Evolutionary conservation across 2,888 invertebrate genomes (phyloP).

Genomic region (Zelleria hepariella): DNA sequence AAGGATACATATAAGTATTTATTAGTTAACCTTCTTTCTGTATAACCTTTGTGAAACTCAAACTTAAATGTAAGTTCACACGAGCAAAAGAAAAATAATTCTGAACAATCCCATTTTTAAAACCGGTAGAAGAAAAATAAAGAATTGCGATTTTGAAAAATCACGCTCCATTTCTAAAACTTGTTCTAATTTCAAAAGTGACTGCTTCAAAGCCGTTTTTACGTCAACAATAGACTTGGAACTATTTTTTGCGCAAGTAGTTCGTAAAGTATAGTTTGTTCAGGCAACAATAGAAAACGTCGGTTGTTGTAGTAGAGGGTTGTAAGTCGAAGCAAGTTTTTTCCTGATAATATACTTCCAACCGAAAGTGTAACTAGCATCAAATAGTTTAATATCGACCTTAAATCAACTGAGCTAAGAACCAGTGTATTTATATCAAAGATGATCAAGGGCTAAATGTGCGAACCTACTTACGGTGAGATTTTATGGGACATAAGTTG

Average conservation of each 20-base stretch:
- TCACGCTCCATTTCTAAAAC: conserved; percentile 24
- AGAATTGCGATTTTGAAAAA: conserved; percentile 28
- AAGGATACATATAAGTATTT: no score
- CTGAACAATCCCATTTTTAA: not conserved
- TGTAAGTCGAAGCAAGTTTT: not conserved
- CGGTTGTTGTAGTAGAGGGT: conserved; percentile 11
- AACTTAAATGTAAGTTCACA: not conserved
- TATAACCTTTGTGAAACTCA: not conserved
- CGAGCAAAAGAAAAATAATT: not conserved
- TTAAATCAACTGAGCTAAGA: not conserved
- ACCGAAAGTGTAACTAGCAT: not conserved
- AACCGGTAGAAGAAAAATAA: not conserved
- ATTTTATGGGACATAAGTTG: conserved; percentile 19
- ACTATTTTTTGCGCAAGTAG: conserved; percentile 42
- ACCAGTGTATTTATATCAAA: not conserved
- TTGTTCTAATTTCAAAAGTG: conserved; percentile 37
- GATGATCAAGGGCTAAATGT: not conserved
- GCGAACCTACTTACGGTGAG: conserved; percentile 15
- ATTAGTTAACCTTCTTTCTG: no score
- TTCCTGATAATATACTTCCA: not conserved
- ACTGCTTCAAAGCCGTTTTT: conserved; percentile 16
- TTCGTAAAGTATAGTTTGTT: conserved; percentile 25
- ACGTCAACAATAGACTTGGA: conserved; percentile 33
- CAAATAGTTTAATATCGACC: not conserved
- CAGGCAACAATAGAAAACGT: conserved; percentile 30